Percentiles rank a stretch among this genome's conserved stretches.
Conservation (phyloP, 2,113 vertebrate genomes). For the Atractosteus spatula region DNA sequence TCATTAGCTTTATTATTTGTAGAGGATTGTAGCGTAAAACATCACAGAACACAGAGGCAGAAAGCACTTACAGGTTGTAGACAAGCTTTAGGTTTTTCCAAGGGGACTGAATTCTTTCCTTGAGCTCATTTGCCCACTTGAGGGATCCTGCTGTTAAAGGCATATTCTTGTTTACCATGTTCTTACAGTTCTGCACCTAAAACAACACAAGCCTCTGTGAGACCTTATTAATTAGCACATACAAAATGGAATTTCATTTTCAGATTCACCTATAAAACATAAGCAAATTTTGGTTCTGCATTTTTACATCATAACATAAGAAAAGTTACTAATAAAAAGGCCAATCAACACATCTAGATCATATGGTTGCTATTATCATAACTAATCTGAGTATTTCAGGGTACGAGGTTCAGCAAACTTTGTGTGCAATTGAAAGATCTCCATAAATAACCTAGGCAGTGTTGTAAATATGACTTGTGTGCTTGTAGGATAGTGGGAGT, state of each 20-base stretch:
- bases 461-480: no score
- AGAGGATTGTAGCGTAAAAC: background rate
- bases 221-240: background rate
- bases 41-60: background rate
- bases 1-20: no score
- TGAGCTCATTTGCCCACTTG: constrained; percentile 69
- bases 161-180: constrained; percentile 69
- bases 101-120: constrained; percentile 58
- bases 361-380: no score
- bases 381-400: no score
- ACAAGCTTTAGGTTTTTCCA: constrained; percentile 67
- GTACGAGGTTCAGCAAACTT: no score
- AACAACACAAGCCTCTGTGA: constrained; percentile 23
- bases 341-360: no score
- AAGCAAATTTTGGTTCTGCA: background rate
- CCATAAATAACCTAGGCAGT: no score
- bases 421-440: no score
- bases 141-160: constrained; percentile 65
- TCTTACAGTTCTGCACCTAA: constrained; percentile 46
- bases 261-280: background rate
- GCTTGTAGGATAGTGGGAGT: no score
- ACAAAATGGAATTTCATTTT: background rate
- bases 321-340: no score
- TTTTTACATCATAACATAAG: no score
- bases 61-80: constrained; percentile 56